Evolutionary conservation across 2,888 invertebrate genomes (phyloP), one percentile per base, ranked within the genome.

Genomic region (Hemaris fuciformis): DNA sequence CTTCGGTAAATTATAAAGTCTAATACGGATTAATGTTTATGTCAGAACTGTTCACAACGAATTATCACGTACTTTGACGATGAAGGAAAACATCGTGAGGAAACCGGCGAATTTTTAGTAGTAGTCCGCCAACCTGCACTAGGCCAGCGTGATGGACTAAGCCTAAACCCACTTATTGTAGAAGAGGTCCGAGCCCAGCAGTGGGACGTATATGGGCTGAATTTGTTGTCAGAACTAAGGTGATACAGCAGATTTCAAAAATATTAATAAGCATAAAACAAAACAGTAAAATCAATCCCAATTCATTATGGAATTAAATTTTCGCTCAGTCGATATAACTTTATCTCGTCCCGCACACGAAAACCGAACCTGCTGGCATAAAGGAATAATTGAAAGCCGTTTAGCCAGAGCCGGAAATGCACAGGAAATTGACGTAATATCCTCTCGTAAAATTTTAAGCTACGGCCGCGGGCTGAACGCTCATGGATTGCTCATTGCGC

Each of bases 401-500:
- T 58, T 59, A 53, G 65, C 69, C 56, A 64, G n/a, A 66, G 57
- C 62, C 70, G 79, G 81, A 75, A 74, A 71, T 74, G 69, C 71
- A 62, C 58, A 60, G 78, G 80, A 79, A 78, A 80, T 79, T 74
- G 77, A 77, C 71, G 63, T 68, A 72, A 64, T 69, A 69, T 77
- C 77, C 68, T 59, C 64, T 65, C 60, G 69, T 74, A 68, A 69
- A 75, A 71, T 71, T 72, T 76, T 66, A 66, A 66, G 57, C 27
- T 31, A 53, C 31, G 53, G 53, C 53, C 27, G 53, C 27, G 13
- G n/a, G 38, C 38, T n/a, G 34, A 13, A 34, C 18, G 18, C 46
- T 2, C 23, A 23, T 15, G n/a, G n/a, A 7, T 27, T 15, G 27
- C 15, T 27, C 15, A 15, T n/a, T n/a, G 38, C 38, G n/a, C 38